Conservation (phyloP, 2,113 vertebrate genomes). For the Melanotaenia duboulayi region DNA sequence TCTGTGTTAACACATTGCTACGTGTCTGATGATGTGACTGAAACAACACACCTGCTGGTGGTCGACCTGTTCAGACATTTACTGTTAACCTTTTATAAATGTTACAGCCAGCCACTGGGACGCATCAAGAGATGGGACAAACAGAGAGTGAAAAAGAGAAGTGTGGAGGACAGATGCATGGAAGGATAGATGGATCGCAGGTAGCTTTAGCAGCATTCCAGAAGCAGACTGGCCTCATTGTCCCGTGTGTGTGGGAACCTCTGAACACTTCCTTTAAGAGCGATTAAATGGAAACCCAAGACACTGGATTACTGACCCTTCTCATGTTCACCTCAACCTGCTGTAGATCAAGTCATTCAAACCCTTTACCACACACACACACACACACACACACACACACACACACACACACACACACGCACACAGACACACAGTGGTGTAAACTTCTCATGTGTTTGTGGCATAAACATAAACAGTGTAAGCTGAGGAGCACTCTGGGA, state of each 20-base stretch:
- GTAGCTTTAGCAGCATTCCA: slow-evolving; percentile 60
- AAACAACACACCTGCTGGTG: too few species aligned
- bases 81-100: too few species aligned
- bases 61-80: too few species aligned
- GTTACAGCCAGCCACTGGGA: too few species aligned
- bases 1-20: too few species aligned
- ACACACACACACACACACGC: background rate
- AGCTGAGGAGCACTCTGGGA: background rate
- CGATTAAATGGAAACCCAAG: slow-evolving; percentile 71
- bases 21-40: too few species aligned
- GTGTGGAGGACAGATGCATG: slow-evolving; percentile 25
- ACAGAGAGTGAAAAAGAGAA: slow-evolving; percentile 3
- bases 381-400: slow-evolving; percentile 19
- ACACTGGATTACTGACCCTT: slow-evolving; percentile 67
- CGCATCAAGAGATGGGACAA: slow-evolving; percentile 4
- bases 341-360: slow-evolving; percentile 45
- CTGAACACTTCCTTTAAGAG: slow-evolving; percentile 72
- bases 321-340: slow-evolving; percentile 72
- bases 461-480: background rate
- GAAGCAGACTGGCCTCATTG: slow-evolving; percentile 69
- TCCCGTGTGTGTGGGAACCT: slow-evolving; percentile 69
- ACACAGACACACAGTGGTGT: too few species aligned
- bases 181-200: slow-evolving; percentile 41
- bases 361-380: slow-evolving; percentile 1
- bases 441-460: background rate